Conservation (phyloP, 2,888 invertebrate genomes). For the Leucania comma region DNA sequence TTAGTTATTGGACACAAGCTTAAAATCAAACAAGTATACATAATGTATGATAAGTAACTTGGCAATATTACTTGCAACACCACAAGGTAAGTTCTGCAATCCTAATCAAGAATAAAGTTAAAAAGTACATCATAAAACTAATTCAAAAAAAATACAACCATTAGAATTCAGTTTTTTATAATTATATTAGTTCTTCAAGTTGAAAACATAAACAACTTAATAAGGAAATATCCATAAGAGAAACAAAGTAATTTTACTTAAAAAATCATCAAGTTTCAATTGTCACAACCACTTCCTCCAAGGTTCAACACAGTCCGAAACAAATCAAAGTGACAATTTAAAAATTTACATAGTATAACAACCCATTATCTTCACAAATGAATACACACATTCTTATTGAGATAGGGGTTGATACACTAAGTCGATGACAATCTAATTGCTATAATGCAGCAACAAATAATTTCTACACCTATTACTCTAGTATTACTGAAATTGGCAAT, state of each 20-base stretch:
- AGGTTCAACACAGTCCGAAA: background rate
- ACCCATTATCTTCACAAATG: background rate
- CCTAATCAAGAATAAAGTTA: background rate
- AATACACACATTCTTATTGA: slow-evolving; percentile 1
- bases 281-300: background rate
- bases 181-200: slow-evolving; percentile 6
- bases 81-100: background rate
- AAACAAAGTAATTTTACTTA: slow-evolving; percentile 41
- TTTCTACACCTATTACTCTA: background rate
- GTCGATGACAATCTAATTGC: no score
- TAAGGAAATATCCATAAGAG: slow-evolving; percentile 1
- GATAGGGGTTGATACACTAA: background rate
- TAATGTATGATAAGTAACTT: background rate
- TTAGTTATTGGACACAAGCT: no score
- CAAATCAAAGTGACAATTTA: background rate
- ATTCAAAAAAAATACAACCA: background rate
- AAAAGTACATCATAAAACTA: no score
- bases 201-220: slow-evolving; percentile 19
- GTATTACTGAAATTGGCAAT: slow-evolving; percentile 45
- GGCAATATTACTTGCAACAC: slow-evolving; percentile 7
- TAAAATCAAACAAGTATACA: no score
- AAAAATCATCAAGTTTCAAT: slow-evolving; percentile 51
- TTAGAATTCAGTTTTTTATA: slow-evolving; percentile 28
- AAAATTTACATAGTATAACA: background rate
- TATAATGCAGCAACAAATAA: background rate